A percentile compares a stretch with the other conserved stretches of the same genome.
phyloP scores from a whole-genome alignment of 2,888 invertebrate genomes.

The Globia sparganii region DNA sequence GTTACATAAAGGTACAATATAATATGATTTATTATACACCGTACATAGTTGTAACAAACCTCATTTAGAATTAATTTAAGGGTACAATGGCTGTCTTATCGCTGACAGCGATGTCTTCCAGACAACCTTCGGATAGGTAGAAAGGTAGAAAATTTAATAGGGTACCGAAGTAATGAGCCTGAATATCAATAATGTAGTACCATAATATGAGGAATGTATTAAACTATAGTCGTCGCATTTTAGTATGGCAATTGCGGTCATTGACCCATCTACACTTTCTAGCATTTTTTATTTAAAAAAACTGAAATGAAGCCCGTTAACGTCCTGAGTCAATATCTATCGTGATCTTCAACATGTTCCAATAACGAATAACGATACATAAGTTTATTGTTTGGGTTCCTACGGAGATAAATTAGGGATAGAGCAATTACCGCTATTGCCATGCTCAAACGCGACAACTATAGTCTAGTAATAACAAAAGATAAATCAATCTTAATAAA shows the following conservation, averaged over 20 bases:
- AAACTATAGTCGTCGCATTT: not conserved
- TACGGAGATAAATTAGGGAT: no score
- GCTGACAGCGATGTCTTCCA: not conserved
- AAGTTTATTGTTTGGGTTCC: not conserved
- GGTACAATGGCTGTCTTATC: not conserved
- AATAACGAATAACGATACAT: not conserved
- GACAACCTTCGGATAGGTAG: conserved; percentile 21
- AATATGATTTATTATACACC: no score
- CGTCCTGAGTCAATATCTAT: not conserved
- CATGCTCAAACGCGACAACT: not conserved
- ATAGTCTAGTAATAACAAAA: not conserved
- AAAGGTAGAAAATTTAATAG: conserved; percentile 13
- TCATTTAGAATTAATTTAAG: not conserved
- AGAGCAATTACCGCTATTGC: no score
- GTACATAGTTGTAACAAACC: not conserved
- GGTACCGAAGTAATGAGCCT: conserved; percentile 14
- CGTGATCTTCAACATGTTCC: not conserved
- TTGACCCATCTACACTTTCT: not conserved
- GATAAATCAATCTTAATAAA: conserved; percentile 46
- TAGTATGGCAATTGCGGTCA: no score
- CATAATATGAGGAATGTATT: not conserved
- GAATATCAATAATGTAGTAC: conserved; percentile 1
- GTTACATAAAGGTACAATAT: not conserved
- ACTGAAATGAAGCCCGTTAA: not conserved
- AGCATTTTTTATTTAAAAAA: not conserved